Evolutionary conservation across 2,888 invertebrate species (phyloP).

Genomic region (Dioctria rufipes): DNA sequence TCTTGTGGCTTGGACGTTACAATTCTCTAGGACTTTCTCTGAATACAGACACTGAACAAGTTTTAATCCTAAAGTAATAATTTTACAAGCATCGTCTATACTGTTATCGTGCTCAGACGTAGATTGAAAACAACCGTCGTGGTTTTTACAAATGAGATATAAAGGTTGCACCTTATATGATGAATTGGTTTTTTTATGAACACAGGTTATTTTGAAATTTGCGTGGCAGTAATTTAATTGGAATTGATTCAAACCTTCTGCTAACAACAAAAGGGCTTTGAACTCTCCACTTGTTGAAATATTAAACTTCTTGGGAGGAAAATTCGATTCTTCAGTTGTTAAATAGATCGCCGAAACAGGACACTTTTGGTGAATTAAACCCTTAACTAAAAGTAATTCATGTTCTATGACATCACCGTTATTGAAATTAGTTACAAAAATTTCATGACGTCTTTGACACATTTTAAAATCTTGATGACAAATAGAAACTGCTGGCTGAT

Average conservation of each 20-base stretch:
- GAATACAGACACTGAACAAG: slow-evolving; percentile 90
- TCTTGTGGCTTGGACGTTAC: slow-evolving; percentile 65
- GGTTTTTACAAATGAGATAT: slow-evolving; percentile 86
- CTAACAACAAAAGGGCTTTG: slow-evolving; percentile 66
- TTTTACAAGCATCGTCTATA: slow-evolving; percentile 80
- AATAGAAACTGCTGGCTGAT: too few species aligned
- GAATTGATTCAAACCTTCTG: slow-evolving; percentile 42
- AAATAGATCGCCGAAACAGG: slow-evolving; percentile 2
- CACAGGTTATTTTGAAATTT: slow-evolving; percentile 55
- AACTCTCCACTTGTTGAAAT: slow-evolving; percentile 65
- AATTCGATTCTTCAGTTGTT: slow-evolving; percentile 37
- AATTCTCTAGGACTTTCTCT: slow-evolving; percentile 82
- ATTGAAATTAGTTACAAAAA: slow-evolving; percentile 65
- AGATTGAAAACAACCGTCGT: slow-evolving; percentile 84
- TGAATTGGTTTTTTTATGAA: slow-evolving; percentile 45
- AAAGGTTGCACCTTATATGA: slow-evolving; percentile 74
- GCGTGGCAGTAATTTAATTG: slow-evolving; percentile 62
- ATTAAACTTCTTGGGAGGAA: slow-evolving; percentile 52
- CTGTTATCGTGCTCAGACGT: slow-evolving; percentile 69
- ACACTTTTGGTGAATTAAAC: slow-evolving; percentile 64
- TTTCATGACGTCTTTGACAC: slow-evolving; percentile 61
- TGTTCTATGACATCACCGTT: slow-evolving; percentile 65
- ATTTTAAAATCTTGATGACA: slow-evolving; percentile 3
- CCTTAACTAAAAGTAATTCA: slow-evolving; percentile 67
- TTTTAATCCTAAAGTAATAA: slow-evolving; percentile 84